Percentiles rank a stretch among this genome's conserved stretches.
phyloP scores from a whole-genome alignment of 1,140 invertebrate species.

The Pararge aegeria region DNA sequence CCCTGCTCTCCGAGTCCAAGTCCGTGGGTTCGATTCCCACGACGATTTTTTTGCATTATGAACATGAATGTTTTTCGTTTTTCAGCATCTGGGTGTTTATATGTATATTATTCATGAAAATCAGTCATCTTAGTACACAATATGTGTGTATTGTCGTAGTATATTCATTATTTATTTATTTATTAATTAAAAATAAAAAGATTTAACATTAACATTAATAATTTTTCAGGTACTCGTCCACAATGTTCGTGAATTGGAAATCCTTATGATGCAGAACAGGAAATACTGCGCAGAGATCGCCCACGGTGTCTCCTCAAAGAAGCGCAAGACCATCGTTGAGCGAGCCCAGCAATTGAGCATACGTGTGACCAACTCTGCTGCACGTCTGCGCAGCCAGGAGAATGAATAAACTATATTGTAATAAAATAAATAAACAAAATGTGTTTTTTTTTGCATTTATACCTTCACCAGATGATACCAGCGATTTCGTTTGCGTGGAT shows the following conservation, averaged over 20 bases:
- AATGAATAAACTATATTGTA: constrained; percentile 91
- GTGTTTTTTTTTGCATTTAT: constrained; percentile 15
- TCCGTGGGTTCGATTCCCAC: no score
- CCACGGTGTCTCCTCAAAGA: constrained; percentile 97
- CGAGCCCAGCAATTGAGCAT: constrained; percentile 97
- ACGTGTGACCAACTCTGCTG: constrained; percentile 96
- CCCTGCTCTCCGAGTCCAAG: no score
- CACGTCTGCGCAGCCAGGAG: constrained; percentile 97
- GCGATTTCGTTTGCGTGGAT: no score
- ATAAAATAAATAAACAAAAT: constrained; percentile 35
- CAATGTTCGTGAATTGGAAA: constrained; percentile 92
- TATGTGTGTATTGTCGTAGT: no score
- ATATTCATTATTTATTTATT: no score
- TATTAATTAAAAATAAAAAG: no score
- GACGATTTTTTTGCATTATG: no score
- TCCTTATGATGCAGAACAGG: constrained; percentile 99
- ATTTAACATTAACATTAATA: background rate
- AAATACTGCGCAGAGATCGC: constrained; percentile 99
- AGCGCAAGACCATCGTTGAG: constrained; percentile 97
- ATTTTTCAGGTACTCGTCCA: constrained; percentile 84
- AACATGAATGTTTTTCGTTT: no score
- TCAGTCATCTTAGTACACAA: no score
- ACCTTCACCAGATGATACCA: no score
- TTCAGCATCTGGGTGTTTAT: no score
- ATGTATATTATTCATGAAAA: no score